phyloP scores from a whole-genome alignment of 2,113 vertebrate genomes.

The Poeciliopsis retropinna region DNA sequence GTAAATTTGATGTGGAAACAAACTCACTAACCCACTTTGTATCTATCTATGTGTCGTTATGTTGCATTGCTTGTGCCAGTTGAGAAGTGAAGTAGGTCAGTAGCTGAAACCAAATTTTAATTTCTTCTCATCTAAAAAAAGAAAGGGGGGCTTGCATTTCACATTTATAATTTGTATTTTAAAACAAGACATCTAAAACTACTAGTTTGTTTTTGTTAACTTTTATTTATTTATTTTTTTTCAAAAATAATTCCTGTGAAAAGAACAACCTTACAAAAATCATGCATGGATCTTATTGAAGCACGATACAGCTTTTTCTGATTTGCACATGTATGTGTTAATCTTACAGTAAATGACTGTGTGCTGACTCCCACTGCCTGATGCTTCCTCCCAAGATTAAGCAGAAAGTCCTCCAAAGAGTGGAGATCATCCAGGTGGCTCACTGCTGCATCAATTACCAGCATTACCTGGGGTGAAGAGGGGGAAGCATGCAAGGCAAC shows the following conservation, averaged over 20 bases:
- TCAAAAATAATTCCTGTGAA: no score
- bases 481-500: neutral
- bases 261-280: no score
- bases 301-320: conserved; percentile 12
- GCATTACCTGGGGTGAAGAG: conserved; percentile 86
- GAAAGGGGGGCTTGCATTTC: neutral
- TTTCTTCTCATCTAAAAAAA: no score
- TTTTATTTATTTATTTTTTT: no score
- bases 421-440: conserved; percentile 90
- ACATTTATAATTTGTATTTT: neutral
- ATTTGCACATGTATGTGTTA: conserved; percentile 6
- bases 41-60: no score
- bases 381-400: conserved; percentile 90
- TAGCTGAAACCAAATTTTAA: neutral
- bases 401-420: conserved; percentile 89
- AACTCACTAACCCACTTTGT: no score
- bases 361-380: conserved; percentile 88
- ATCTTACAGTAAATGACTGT: conserved; percentile 89
- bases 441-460: conserved; percentile 92
- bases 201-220: no score
- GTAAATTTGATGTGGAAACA: no score
- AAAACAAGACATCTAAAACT: neutral
- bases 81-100: neutral
- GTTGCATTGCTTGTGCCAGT: neutral
- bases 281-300: conserved; percentile 6